phyloP scores from a whole-genome alignment of 2,797 vertebrate species.

The Gallinago solitaria region DNA sequence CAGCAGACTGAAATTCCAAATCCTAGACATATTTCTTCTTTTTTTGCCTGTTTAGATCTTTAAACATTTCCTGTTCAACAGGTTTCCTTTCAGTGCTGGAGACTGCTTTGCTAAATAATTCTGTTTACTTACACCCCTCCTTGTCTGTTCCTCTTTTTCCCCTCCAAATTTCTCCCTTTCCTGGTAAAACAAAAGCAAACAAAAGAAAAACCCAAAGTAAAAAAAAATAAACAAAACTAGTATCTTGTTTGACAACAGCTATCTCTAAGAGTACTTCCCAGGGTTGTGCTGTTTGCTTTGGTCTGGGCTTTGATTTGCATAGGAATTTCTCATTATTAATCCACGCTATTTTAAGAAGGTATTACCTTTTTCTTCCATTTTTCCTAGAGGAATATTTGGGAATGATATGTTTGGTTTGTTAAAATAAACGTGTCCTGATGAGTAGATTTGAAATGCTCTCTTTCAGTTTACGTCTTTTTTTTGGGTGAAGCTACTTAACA shows the following conservation, averaged over 20 bases:
- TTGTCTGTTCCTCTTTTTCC: neutral
- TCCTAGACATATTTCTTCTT: neutral
- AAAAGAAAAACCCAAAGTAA: neutral
- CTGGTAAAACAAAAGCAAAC: neutral
- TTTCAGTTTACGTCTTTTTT: neutral
- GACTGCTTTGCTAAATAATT: neutral
- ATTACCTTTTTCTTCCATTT: neutral
- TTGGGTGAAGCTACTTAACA: neutral
- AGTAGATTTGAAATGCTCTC: neutral
- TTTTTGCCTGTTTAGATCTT: neutral
- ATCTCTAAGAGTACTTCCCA: neutral
- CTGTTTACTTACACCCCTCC: neutral
- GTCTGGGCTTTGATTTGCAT: neutral
- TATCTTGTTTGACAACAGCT: neutral
- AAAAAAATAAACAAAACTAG: fast-evolving
- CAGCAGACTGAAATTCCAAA: neutral
- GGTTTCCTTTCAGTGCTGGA: neutral
- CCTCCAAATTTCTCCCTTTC: fast-evolving
- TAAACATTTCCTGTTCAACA: neutral
- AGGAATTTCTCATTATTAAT: neutral
- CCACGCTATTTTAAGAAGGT: neutral
- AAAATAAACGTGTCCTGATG: neutral
- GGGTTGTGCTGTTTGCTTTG: neutral
- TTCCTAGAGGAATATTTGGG: neutral
- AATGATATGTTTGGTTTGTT: fast-evolving